A percentile compares a stretch with the other conserved stretches of the same genome.
phyloP scores from a whole-genome alignment of 2,113 vertebrate species.

The Pteropus alecto region DNA sequence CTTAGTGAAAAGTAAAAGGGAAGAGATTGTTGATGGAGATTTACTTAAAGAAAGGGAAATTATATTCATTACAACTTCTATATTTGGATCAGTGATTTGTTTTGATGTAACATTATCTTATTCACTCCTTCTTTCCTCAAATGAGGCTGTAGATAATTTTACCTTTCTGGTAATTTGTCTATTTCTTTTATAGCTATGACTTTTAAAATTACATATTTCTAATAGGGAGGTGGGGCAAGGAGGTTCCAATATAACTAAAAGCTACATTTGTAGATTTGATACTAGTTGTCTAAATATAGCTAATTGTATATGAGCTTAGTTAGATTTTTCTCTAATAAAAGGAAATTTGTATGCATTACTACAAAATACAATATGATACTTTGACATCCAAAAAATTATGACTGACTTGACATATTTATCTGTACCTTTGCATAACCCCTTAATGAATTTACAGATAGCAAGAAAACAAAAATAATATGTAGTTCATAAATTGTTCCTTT shows the following conservation, averaged over 20 bases:
- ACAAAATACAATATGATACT: background rate
- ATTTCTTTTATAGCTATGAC: constrained; percentile 41
- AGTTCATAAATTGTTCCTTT: background rate
- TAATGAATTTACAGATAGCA: background rate
- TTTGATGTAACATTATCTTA: constrained; percentile 42
- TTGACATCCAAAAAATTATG: background rate
- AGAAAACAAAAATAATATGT: background rate
- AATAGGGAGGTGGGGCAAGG: background rate
- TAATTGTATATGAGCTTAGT: background rate
- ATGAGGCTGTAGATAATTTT: constrained; percentile 40
- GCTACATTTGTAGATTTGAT: background rate
- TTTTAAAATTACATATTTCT: constrained; percentile 62
- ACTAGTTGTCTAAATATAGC: constrained; percentile 34
- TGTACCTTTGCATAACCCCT: background rate
- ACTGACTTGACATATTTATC: background rate
- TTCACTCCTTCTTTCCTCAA: constrained; percentile 33
- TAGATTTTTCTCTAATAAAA: background rate
- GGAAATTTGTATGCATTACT: background rate
- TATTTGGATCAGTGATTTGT: constrained; percentile 59
- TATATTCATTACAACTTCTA: constrained; percentile 42
- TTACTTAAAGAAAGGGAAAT: constrained; percentile 52
- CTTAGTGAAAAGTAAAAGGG: constrained; percentile 8
- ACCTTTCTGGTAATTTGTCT: constrained; percentile 36
- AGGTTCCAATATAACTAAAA: background rate
- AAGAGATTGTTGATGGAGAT: background rate